Evolutionary conservation across 2,888 invertebrate genomes (phyloP).

Genomic region (Melanotus villosus): DNA sequence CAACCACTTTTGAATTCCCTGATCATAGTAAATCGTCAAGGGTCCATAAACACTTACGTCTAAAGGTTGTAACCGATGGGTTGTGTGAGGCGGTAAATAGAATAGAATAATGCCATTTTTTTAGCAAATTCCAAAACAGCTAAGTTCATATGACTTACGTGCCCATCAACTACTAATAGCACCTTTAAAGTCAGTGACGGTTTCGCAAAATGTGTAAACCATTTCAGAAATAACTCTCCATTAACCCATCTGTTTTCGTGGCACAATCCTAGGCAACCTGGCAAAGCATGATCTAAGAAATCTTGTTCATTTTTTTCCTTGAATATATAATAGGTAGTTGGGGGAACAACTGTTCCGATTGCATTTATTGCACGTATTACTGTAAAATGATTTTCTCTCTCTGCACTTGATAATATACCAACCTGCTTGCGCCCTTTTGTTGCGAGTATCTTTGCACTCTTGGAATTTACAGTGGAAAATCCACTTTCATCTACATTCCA

Average conservation of each 20-base stretch:
- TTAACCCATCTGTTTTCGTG: background rate
- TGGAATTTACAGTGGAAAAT: conserved; percentile 64
- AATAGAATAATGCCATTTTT: background rate
- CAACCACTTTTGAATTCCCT: background rate
- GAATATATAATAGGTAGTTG: conserved; percentile 41
- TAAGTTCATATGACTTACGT: background rate
- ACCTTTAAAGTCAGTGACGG: background rate
- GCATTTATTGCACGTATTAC: conserved; percentile 60
- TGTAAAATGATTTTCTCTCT: conserved; percentile 62
- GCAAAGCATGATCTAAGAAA: background rate
- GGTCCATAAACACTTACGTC: background rate
- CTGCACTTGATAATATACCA: conserved; percentile 61
- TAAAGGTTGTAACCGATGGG: background rate
- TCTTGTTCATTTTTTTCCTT: background rate
- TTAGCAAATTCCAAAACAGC: background rate
- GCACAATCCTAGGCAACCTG: background rate
- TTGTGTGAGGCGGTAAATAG: background rate
- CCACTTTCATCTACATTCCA: conserved; percentile 62
- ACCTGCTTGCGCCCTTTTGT: conserved; percentile 64
- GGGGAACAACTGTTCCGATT: conserved; percentile 59
- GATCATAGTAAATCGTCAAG: background rate
- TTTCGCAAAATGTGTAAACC: background rate
- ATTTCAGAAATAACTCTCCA: background rate
- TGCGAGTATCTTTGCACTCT: conserved; percentile 60
- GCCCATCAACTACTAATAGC: background rate